Evolutionary conservation across 2,797 vertebrate species (phyloP).

Genomic region (Paguma larvata): DNA sequence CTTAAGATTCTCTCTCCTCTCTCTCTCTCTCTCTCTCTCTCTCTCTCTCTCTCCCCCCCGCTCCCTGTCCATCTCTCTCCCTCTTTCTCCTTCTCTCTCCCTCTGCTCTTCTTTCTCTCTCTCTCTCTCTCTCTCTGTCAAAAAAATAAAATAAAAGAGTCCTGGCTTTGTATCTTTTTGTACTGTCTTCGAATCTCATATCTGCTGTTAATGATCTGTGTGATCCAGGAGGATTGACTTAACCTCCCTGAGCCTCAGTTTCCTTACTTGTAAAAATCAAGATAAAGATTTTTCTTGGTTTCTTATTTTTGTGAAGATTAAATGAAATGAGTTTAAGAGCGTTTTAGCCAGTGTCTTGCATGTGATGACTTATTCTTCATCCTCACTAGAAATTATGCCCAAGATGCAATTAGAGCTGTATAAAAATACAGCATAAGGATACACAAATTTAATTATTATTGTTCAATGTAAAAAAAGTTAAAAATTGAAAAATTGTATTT

Average conservation of each 20-base stretch:
- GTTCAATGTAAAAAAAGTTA: neutral
- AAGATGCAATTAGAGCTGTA: neutral
- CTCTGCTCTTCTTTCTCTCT: too few relatives aligned
- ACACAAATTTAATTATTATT: constrained; percentile 1
- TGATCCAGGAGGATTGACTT: neutral
- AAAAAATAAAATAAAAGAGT: too few relatives aligned
- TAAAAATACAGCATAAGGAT: neutral
- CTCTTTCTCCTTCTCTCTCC: too few relatives aligned
- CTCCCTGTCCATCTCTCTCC: too few relatives aligned
- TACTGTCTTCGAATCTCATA: neutral
- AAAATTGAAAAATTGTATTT: constrained; percentile 16
- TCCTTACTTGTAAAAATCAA: neutral
- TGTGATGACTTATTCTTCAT: neutral
- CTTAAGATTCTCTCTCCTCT: too few relatives aligned
- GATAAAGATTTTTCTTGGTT: neutral
- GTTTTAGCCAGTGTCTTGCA: neutral
- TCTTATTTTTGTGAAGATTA: constrained; percentile 53
- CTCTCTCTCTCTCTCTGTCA: too few relatives aligned
- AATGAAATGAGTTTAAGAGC: neutral
- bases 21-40: too few relatives aligned
- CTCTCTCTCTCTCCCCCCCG: too few relatives aligned
- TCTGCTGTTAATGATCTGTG: neutral
- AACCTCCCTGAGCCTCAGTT: neutral
- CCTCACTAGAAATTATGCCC: neutral
- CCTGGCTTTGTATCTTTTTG: neutral